These are phyloP conservation scores for Corydoras sp. DNA, from an alignment of 2,113 vertebrate genomes.

Conservation along the genomic window DNA sequence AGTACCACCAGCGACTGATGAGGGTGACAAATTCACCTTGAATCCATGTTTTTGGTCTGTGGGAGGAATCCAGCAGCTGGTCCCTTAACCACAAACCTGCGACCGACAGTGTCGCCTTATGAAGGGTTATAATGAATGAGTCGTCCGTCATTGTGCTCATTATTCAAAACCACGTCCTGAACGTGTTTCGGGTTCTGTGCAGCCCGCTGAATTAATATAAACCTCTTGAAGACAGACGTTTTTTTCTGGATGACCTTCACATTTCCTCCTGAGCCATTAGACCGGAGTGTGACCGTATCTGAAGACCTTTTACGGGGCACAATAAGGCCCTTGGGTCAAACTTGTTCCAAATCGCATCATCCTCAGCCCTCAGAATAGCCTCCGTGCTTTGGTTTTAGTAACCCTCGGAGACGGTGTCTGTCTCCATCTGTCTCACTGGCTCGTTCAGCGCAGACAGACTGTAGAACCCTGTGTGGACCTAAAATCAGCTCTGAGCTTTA, in stretches of 20 bases:
- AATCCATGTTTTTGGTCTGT: too few species aligned
- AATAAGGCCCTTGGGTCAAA: conserved; percentile 24
- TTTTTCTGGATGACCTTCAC: conserved; percentile 36
- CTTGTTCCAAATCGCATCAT: conserved; percentile 35
- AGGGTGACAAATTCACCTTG: too few species aligned
- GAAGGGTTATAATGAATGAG: too few species aligned
- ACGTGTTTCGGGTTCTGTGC: not conserved
- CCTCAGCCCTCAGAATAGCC: conserved; percentile 23
- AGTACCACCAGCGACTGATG: too few species aligned
- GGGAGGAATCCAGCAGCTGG: too few species aligned
- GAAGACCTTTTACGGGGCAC: conserved; percentile 32
- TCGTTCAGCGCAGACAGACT: conserved; percentile 16
- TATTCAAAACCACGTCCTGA: too few species aligned
- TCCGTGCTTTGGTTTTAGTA: conserved; percentile 9
- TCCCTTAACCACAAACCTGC: too few species aligned
- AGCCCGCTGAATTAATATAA: not conserved
- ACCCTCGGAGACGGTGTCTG: conserved; percentile 1
- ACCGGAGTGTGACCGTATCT: conserved; percentile 32
- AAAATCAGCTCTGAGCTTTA: not conserved
- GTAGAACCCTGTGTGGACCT: not conserved
- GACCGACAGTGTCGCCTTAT: too few species aligned
- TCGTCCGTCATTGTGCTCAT: too few species aligned
- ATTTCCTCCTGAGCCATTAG: conserved; percentile 19
- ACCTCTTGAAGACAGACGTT: conserved; percentile 1
- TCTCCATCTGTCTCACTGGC: conserved; percentile 23